Conservation (phyloP, 2,888 invertebrate genomes). For the Epirrhoe alternata region DNA sequence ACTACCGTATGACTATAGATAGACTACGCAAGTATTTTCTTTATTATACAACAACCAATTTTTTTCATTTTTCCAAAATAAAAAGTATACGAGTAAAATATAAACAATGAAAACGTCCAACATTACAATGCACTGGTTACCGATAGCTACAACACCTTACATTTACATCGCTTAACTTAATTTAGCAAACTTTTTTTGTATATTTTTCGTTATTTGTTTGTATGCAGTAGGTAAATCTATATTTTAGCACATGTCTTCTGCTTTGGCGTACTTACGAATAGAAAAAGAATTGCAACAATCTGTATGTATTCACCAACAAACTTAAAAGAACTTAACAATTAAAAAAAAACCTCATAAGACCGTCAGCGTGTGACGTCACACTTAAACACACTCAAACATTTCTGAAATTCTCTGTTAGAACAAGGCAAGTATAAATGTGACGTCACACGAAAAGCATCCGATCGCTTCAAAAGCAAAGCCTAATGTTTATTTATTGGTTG, state of each 20-base stretch:
- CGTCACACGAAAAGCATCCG: conserved; percentile 36
- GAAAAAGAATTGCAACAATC: conserved; percentile 75
- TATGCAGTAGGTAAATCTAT: conserved; percentile 42
- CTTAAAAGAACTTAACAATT: conserved; percentile 78
- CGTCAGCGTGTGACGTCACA: conserved; percentile 50
- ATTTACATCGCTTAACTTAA: conserved; percentile 58
- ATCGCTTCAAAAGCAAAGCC: conserved; percentile 46
- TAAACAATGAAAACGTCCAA: conserved; percentile 44
- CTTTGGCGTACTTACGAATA: conserved; percentile 79
- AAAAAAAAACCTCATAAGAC: conserved; percentile 55
- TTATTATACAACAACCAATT: conserved; percentile 77
- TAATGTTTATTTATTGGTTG: neutral
- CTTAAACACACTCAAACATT: conserved; percentile 38
- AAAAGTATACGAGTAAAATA: conserved; percentile 45
- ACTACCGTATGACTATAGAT: conserved; percentile 54
- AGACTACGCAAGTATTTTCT: conserved; percentile 48
- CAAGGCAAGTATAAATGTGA: conserved; percentile 31
- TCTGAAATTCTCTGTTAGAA: too few species aligned
- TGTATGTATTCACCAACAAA: conserved; percentile 52
- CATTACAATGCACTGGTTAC: conserved; percentile 40
- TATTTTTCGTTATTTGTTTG: conserved; percentile 43
- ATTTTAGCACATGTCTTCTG: conserved; percentile 64
- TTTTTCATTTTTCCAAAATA: conserved; percentile 45
- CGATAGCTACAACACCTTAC: conserved; percentile 44
- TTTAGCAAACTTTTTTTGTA: conserved; percentile 71